Base-by-base conservation (phyloP, 2,888 invertebrate species). In the Harpalus rubripes region DNA sequence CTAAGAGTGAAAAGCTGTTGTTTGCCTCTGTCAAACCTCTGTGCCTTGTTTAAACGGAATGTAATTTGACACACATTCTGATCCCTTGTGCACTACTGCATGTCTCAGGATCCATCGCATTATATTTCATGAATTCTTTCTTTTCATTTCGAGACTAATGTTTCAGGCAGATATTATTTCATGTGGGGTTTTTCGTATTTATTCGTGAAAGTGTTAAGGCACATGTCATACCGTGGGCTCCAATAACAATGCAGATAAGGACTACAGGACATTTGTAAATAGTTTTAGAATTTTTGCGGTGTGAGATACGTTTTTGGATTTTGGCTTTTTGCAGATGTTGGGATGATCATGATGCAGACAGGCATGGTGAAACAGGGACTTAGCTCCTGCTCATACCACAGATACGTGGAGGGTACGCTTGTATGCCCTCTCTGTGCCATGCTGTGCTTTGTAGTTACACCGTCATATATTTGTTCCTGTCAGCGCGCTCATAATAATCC, bases 341-440 rank as follows among this genome's bases (percentile, higher is more conserved):
- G 97, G 94, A 97, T 97, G 97, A 96, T 97, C 95, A 96, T 97
- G 97, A 96, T 97, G 96, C 96, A 97, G 95, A 95, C 96, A 92
- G 97, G 97, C 94, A 97, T 97, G 97, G 96, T 97, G 95, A 97
- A 96, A 95, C 96, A 96, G 94, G 95, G 94, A 92, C 93, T 95
- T 93, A 96, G 95, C 94, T 94, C 93, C 93, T 68, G 68, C 92
- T 94, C 92, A 88, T 91, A 91, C 90, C 91, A 91, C 89, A 91
- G 90, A 94, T 94, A 93, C 92, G 92, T 95, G 93, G 96, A 96
- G 94, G 96, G 96, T 96, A 96, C 95, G 96, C 89, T 89, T 88
- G 89, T 89, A 89, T 88, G 87, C 87, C 87, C 87, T 84, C 76
- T 85, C 26, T 86, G 86, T 88, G 87, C 87, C 88, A 88, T 88